phyloP scores from a whole-genome alignment of 2,888 invertebrate species.

The Criorhina ranunculi region DNA sequence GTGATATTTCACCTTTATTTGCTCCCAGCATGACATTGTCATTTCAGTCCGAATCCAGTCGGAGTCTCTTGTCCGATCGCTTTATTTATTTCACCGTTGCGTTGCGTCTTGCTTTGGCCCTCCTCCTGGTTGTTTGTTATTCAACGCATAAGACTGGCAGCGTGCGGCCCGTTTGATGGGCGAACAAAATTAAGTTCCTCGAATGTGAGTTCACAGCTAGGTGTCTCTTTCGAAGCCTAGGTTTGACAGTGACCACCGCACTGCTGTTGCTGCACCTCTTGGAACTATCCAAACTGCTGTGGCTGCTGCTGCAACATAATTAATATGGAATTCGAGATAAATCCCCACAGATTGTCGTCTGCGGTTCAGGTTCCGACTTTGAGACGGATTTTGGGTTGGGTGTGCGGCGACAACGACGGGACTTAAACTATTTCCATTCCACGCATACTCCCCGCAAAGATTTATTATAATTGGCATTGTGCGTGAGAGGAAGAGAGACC shows the following conservation, averaged over 20 bases:
- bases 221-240: slow-evolving; percentile 61
- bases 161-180: slow-evolving; percentile 66
- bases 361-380: slow-evolving; percentile 19
- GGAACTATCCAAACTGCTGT: slow-evolving; percentile 9
- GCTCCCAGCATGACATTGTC: slow-evolving; percentile 71
- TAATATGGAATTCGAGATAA: slow-evolving; percentile 62
- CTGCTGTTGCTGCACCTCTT: slow-evolving; percentile 32
- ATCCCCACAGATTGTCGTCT: slow-evolving; percentile 31
- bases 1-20: slow-evolving; percentile 75
- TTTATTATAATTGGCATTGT: slow-evolving; percentile 66
- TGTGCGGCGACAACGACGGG: slow-evolving; percentile 9
- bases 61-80: slow-evolving; percentile 52
- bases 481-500: slow-evolving; percentile 21
- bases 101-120: slow-evolving; percentile 29
- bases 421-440: slow-evolving; percentile 46
- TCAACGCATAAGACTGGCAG: slow-evolving; percentile 19
- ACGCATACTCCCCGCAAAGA: slow-evolving; percentile 49
- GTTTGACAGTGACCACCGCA: slow-evolving; percentile 67
- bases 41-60: slow-evolving; percentile 24
- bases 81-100: slow-evolving; percentile 73
- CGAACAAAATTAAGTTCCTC: slow-evolving; percentile 71
- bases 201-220: slow-evolving; percentile 72
- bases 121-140: slow-evolving; percentile 64
- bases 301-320: slow-evolving; percentile 58
- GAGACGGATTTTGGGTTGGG: background rate